Evolutionary conservation across 1,140 invertebrate genomes (phyloP).

Genomic region (Micrasema minimum): DNA sequence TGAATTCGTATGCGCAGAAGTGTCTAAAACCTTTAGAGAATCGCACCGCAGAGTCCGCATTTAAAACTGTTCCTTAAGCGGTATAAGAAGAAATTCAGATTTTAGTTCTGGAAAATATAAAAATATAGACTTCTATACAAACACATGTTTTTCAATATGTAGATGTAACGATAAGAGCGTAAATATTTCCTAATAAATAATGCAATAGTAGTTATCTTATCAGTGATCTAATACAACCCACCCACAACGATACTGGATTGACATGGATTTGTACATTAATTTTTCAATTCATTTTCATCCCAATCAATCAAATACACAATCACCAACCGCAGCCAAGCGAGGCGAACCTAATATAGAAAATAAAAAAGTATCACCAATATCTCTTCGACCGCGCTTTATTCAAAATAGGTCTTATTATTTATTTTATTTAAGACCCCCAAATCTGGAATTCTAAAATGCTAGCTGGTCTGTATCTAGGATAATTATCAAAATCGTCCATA

Average conservation of each 20-base stretch:
- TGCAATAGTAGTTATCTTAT: background rate
- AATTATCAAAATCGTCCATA: constrained; percentile 52
- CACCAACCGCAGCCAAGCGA: constrained; percentile 7
- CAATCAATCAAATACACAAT: constrained; percentile 13
- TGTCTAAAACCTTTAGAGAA: too few relatives aligned
- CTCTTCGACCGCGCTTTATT: background rate
- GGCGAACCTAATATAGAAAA: background rate
- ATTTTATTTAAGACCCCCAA: background rate
- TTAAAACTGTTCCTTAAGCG: background rate
- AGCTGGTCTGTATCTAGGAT: constrained; percentile 13
- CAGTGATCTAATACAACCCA: constrained; percentile 10
- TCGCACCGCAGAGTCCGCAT: too few relatives aligned
- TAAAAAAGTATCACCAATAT: background rate
- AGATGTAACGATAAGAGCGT: background rate
- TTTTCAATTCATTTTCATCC: constrained; percentile 11
- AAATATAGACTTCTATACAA: too few relatives aligned
- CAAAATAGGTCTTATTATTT: background rate
- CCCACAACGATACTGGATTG: constrained; percentile 23
- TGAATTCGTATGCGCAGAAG: too few relatives aligned
- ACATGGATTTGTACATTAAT: constrained; percentile 30
- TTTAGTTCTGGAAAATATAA: too few relatives aligned
- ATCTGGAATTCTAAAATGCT: background rate
- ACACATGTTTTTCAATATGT: too few relatives aligned
- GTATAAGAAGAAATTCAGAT: background rate
- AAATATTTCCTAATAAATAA: background rate